phyloP scores from a whole-genome alignment of 2,797 vertebrate species.

The Steatocranus sp. region DNA sequence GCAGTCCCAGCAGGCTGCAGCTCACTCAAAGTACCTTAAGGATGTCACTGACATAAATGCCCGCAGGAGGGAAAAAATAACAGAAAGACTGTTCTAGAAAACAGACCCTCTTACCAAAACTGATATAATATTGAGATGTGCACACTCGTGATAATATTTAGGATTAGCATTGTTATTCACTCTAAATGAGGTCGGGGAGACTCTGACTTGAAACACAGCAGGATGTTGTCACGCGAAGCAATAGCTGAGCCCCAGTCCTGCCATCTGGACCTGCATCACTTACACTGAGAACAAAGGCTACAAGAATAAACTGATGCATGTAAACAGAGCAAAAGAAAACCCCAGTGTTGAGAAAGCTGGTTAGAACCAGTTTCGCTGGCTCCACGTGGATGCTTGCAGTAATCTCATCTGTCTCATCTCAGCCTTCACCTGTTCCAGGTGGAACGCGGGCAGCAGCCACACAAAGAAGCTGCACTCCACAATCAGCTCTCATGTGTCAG shows the following conservation, averaged over 20 bases:
- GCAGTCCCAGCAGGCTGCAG: background rate
- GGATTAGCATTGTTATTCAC: background rate
- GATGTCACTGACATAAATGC: background rate
- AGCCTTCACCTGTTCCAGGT: background rate
- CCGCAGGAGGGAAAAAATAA: background rate
- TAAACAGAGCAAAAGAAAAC: background rate
- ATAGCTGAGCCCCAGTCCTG: background rate
- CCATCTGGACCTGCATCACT: background rate
- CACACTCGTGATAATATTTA: background rate
- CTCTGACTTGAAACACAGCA: background rate
- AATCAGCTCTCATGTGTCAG: background rate
- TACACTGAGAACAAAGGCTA: background rate
- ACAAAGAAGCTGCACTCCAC: background rate
- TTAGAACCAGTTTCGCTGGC: conserved; percentile 19
- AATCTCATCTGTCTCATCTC: conserved; percentile 1
- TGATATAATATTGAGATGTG: background rate
- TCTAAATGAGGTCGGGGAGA: background rate
- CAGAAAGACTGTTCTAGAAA: background rate
- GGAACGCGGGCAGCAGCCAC: background rate
- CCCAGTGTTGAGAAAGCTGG: background rate
- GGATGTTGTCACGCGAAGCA: background rate
- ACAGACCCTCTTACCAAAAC: background rate
- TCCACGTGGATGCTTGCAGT: background rate
- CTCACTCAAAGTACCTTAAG: background rate
- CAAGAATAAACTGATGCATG: background rate